Evolutionary conservation across 2,797 vertebrate genomes (phyloP), one percentile per base, ranked within the genome.

Genomic region (Microctenopoma stevenorrisi): DNA sequence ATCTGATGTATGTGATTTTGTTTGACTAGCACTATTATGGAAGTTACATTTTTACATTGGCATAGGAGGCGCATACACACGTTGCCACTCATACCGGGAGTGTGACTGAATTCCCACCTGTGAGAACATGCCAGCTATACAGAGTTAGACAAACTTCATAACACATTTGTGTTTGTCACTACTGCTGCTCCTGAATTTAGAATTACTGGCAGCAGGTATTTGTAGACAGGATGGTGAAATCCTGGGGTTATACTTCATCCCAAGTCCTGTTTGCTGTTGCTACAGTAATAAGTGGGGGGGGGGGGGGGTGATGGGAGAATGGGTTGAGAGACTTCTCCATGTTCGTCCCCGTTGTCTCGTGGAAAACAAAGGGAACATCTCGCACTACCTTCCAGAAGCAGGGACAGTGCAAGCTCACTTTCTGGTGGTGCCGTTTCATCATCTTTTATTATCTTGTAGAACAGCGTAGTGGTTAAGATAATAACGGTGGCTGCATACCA

Each of bases 401-500:
- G 52, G 68, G 48, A 66, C 61, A 42, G 67, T 38, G 55, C 63
- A 37, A 37, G 67, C 69, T 73, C 53, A 38, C 54, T 67, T 38
- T 60, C 44, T 57, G 55, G 53, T 76, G 51, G 40, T 18, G 18
- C 43, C 28, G 62, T 87, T 91, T 90, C 79, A 89, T 90, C 89
- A 84, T 88, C 68, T 88, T 89, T 90, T 87, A 89, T 82, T 79
- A 66, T 88, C 89, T 86, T 90, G 90, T 92, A 86, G 81, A 85
- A 89, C 88, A 89, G 87, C 79, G 54, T 79, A 79, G 84, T 12
- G 85, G 87, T 86, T 74, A 69, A 86, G 88, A 89, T 91, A 88
- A 92, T 93, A 86, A 91, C 61, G 44, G 82, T 81, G 81, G 80
- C 85, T 76, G 61, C 77, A 73, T 58, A 58, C 75, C 68, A 76